Conservation (phyloP, 2,888 invertebrate genomes). For the Hyposoter dolosus region DNA sequence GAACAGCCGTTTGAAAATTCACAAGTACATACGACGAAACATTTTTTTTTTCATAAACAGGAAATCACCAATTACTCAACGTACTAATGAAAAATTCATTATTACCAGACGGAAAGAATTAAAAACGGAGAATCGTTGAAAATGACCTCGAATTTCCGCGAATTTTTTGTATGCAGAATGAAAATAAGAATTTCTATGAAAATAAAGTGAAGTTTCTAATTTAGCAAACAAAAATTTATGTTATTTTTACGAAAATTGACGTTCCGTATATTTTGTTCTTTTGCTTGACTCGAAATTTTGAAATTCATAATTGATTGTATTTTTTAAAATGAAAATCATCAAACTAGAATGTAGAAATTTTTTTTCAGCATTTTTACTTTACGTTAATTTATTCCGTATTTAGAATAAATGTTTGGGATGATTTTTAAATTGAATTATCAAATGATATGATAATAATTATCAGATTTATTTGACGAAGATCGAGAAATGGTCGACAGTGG, state of each 20-base stretch:
- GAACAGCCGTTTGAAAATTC: no score
- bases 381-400: background rate
- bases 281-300: background rate
- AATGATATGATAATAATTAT: background rate
- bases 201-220: no score
- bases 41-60: background rate
- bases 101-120: background rate
- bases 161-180: no score
- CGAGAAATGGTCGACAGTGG: constrained; percentile 6
- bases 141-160: no score
- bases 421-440: background rate
- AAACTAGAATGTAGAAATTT: background rate
- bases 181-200: no score
- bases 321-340: background rate
- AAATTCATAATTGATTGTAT: background rate
- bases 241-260: no score
- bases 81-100: background rate
- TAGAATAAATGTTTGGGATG: background rate
- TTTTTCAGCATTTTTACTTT: no score
- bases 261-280: no score
- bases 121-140: background rate
- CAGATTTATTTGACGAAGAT: background rate
- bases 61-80: background rate
- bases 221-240: no score
- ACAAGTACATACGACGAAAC: background rate